Evolutionary conservation across 1,140 invertebrate species (phyloP).

Genomic region (Danaus plexippus): DNA sequence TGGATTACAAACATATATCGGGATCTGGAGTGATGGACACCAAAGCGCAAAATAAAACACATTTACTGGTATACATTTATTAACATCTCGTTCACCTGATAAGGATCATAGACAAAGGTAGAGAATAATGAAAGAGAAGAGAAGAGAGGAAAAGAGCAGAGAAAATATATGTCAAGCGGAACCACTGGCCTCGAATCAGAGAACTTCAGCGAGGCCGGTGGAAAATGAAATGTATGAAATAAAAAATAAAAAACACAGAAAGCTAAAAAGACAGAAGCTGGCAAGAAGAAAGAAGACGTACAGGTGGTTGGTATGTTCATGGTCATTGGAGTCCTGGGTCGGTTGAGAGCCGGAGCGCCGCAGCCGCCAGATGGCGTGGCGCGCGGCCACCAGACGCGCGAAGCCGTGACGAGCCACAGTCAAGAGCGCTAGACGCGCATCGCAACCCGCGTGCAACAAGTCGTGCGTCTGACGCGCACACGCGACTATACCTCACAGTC

Average conservation of each 20-base stretch:
- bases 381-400: constrained; percentile 76
- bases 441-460: constrained; percentile 45
- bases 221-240: constrained; percentile 8
- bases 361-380: constrained; percentile 77
- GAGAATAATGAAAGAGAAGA: constrained; percentile 36
- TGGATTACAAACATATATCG: constrained; percentile 7
- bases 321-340: constrained; percentile 66
- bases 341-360: constrained; percentile 74
- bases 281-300: constrained; percentile 65
- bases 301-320: constrained; percentile 73
- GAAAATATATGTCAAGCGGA: constrained; percentile 15
- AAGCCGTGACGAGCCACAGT: constrained; percentile 76
- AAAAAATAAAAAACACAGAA: constrained; percentile 11
- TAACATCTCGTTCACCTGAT: constrained; percentile 34
- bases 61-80: constrained; percentile 58
- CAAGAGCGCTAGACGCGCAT: constrained; percentile 53
- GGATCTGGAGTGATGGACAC: constrained; percentile 23
- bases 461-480: constrained; percentile 30
- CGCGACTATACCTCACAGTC: constrained; percentile 22
- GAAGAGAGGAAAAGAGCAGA: constrained; percentile 30
- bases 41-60: constrained; percentile 63
- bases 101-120: constrained; percentile 15
- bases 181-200: constrained; percentile 20
- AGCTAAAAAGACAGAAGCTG: constrained; percentile 37
- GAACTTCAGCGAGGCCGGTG: not conserved